Evolutionary conservation across 2,797 vertebrate genomes (phyloP).

Genomic region (Poecilia wingei): DNA sequence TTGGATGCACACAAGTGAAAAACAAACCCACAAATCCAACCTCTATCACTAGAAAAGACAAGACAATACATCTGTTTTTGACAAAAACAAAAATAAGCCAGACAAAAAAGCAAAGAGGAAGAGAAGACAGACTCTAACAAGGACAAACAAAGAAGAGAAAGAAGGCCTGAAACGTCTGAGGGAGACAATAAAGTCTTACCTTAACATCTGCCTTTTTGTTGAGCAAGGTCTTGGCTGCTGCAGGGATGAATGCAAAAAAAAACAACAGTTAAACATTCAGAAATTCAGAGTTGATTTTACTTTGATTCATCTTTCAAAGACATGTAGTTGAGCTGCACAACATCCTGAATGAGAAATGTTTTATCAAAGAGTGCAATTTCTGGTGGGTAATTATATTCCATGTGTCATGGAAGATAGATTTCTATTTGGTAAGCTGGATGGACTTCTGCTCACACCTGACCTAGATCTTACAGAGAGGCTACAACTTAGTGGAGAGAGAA

Average conservation of each 20-base stretch:
- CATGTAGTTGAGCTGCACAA: slow-evolving; percentile 3
- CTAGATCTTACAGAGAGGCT: neutral
- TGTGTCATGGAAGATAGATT: neutral
- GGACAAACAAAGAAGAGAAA: neutral
- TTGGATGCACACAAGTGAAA: slow-evolving; percentile 6
- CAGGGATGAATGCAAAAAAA: slow-evolving; percentile 61
- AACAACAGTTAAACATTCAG: slow-evolving; percentile 36
- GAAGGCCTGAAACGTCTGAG: neutral
- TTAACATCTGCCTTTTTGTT: slow-evolving; percentile 88
- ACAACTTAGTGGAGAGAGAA: neutral
- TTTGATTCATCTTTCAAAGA: neutral
- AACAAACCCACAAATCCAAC: slow-evolving; percentile 3
- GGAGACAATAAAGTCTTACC: slow-evolving; percentile 68
- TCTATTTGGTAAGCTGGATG: neutral
- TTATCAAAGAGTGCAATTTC: neutral
- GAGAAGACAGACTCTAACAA: slow-evolving; percentile 9
- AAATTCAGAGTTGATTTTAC: rapidly evolving
- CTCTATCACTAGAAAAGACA: slow-evolving; percentile 11
- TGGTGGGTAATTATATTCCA: neutral
- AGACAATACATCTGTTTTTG: neutral
- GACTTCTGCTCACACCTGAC: neutral
- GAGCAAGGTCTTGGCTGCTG: slow-evolving; percentile 87
- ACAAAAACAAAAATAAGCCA: slow-evolving; percentile 1
- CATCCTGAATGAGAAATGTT: neutral
- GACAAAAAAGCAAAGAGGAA: neutral